Evolutionary conservation across 2,888 invertebrate species (phyloP).

Genomic region (Eupithecia exiguata): DNA sequence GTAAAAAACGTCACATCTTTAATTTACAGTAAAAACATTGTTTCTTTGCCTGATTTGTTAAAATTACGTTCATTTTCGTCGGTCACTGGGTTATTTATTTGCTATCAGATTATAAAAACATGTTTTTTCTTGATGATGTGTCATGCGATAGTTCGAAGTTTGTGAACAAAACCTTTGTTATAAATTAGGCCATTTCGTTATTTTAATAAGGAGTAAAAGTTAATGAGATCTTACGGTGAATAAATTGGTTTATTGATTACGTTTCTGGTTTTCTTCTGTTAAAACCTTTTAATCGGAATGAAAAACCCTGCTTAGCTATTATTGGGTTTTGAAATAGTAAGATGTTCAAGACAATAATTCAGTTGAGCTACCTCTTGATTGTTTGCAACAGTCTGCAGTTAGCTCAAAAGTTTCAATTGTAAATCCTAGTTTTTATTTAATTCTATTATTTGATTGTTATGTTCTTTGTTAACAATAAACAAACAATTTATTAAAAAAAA

Average conservation of each 20-base stretch:
- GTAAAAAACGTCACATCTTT: constrained; percentile 20
- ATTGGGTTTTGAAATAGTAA: too few relatives aligned
- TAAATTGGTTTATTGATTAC: neutral
- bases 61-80: constrained; percentile 38
- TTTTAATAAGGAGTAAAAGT: constrained; percentile 9
- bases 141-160: constrained; percentile 41
- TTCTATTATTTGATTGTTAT: too few relatives aligned
- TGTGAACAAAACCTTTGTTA: constrained; percentile 34
- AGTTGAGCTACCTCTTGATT: too few relatives aligned
- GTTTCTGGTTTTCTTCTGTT: neutral
- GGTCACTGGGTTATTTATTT: constrained; percentile 39
- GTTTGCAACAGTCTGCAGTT: too few relatives aligned
- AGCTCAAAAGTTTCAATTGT: too few relatives aligned
- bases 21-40: constrained; percentile 25
- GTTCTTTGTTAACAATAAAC: too few relatives aligned
- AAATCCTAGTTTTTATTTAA: too few relatives aligned
- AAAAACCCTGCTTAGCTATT: too few relatives aligned
- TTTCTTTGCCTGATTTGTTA: constrained; percentile 40
- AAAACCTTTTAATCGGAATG: too few relatives aligned
- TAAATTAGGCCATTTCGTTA: constrained; percentile 32
- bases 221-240: neutral
- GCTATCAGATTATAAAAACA: constrained; percentile 45
- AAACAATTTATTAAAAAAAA: too few relatives aligned
- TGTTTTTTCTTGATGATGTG: constrained; percentile 36
- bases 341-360: too few relatives aligned